Evolutionary conservation across 2,888 invertebrate genomes (phyloP).

Genomic region (Nysson spinosus): DNA sequence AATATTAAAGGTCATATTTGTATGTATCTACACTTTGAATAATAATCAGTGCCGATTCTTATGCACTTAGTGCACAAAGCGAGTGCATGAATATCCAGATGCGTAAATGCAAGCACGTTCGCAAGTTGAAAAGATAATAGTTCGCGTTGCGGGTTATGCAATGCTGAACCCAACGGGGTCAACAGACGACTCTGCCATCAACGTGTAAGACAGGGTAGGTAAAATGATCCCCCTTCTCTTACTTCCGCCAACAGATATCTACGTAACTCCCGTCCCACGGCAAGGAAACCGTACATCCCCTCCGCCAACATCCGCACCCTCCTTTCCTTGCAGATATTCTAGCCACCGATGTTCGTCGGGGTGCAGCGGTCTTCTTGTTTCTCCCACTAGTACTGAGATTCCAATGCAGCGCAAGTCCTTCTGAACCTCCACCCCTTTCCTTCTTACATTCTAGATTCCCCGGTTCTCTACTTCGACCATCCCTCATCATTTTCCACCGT

Average conservation of each 20-base stretch:
- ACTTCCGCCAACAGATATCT: conserved; percentile 33
- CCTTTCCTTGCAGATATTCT: conserved; percentile 48
- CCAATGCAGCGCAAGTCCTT: conserved; percentile 49
- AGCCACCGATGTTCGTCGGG: conserved; percentile 46
- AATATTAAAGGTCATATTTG: too few relatives aligned
- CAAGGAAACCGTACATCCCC: conserved; percentile 35
- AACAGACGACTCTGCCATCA: conserved; percentile 69
- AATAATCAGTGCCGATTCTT: too few relatives aligned
- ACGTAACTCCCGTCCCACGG: conserved; percentile 44
- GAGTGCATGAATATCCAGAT: too few relatives aligned
- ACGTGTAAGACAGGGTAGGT: conserved; percentile 57
- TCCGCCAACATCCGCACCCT: conserved; percentile 23
- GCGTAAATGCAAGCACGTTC: conserved; percentile 43
- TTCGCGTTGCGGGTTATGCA: conserved; percentile 66
- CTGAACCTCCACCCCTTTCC: conserved; percentile 10
- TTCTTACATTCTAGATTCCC: conserved; percentile 11
- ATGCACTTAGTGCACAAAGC: too few relatives aligned
- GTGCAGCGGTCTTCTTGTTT: conserved; percentile 53
- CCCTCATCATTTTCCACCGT: conserved; percentile 21
- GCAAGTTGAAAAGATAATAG: conserved; percentile 68
- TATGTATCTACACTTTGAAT: too few relatives aligned
- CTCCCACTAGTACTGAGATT: conserved; percentile 44
- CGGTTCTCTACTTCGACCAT: conserved; percentile 8
- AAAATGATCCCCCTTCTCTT: conserved; percentile 26
- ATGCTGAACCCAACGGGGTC: conserved; percentile 66